Conservation (phyloP, 2,797 vertebrate genomes). For the Amazona ochrocephala region DNA sequence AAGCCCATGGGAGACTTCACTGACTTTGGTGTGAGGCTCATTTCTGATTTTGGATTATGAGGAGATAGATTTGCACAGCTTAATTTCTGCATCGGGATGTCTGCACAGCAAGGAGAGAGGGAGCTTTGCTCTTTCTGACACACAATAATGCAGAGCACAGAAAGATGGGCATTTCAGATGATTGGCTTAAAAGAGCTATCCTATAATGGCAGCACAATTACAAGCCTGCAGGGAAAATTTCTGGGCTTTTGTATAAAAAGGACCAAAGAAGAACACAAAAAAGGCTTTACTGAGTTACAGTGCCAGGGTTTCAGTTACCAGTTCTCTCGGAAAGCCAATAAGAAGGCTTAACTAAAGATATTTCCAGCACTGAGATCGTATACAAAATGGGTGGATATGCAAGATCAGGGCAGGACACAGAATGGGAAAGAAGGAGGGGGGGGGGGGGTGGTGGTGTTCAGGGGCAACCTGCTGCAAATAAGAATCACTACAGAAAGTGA, state of each 20-base stretch:
- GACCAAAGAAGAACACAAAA: slow-evolving; percentile 46
- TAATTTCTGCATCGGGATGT: background rate
- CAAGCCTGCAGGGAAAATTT: slow-evolving; percentile 55
- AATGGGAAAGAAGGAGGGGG: background rate
- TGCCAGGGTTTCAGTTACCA: slow-evolving; percentile 50
- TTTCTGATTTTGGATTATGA: background rate
- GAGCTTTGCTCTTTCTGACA: slow-evolving; percentile 14
- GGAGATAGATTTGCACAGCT: background rate
- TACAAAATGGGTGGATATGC: background rate
- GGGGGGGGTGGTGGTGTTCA: background rate
- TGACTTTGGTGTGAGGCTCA: background rate
- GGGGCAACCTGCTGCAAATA: background rate
- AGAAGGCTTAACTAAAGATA: slow-evolving; percentile 38
- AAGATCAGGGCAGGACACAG: background rate
- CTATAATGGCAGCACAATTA: slow-evolving; percentile 60
- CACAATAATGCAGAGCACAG: background rate
- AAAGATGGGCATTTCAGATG: slow-evolving; percentile 46
- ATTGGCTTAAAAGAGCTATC: slow-evolving; percentile 45
- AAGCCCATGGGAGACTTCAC: background rate
- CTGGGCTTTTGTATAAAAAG: slow-evolving; percentile 37
- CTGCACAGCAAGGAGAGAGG: slow-evolving; percentile 11
- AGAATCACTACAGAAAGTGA: background rate
- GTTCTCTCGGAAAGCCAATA: slow-evolving; percentile 23
- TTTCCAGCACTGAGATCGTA: background rate
- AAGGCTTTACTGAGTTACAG: slow-evolving; percentile 31